Base-by-base conservation (phyloP, 2,113 vertebrate genomes). In the Danionella cerebrum region DNA sequence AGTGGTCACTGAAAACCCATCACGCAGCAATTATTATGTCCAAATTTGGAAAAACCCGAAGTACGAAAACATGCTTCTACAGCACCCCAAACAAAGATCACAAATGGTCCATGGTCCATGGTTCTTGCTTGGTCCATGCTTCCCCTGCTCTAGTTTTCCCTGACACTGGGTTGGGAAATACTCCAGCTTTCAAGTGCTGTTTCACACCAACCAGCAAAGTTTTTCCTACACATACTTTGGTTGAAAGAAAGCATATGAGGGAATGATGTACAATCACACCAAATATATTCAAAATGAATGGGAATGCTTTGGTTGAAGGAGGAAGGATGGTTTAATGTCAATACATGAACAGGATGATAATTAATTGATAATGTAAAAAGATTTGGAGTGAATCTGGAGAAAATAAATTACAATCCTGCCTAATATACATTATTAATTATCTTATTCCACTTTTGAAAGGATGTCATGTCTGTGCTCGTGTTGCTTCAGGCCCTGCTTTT, bases 151-250 rank as follows among this genome's bases (percentile, higher is more conserved):
- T 69, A 69, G 69, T 73, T 72, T 79, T 79, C 76, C 70, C 76
- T 83, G 76, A 76, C 72, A 5, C 1, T 6, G 62, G 21, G 48
- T 59, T 78, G 72, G 72, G 78, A 83, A 74, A 82, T 83, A 65
- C 73, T 72, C 18, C 64, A 71, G 64, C 71, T 86, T 91, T 89
- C 75, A 80, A 84, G 80, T 87, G 67, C 67, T 64, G 76, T 71
- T 87, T 90, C 78, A 63, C 83, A 78, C 79, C 14, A 5, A n/a
- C 51, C 65, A 79, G 82, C 68, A 74, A 88, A 79, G 74, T 83
- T 89, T n/a, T 71, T 79, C 86, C 77, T 86, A 75, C 78, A 58
- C 38, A 12, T 76, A 70, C 78, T 82, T 58, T 52, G 5, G 54
- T 27, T 10, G 50, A 47, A 52, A 39, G 54, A 16, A 29, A 52